Base-by-base conservation (phyloP, 2,888 invertebrate genomes). In the Euspilapteryx auroguttella region DNA sequence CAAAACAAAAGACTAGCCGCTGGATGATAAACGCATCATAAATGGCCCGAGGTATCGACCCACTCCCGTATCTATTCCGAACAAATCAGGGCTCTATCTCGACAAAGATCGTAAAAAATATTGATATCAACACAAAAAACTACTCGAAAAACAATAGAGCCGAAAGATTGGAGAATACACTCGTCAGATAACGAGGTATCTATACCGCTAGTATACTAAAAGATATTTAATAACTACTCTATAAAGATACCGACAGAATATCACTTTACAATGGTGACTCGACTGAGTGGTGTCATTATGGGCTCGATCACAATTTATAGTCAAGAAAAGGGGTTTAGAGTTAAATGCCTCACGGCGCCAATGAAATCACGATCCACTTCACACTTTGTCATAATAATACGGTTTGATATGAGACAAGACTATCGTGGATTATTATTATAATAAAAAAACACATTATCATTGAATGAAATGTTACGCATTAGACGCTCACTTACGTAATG, bases 71-170 rank as follows among this genome's bases (percentile, higher is more conserved):
- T 69, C 64, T 55, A 49, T 55, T 61, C 50, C 40, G 65, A 65
- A 71, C 71, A 71, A 73, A 73, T 73, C 71, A 71, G 66, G 55
- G 53, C 55, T 66, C 71, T 73, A 73, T 73, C 73, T 57, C 45
- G 52, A 51, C 55, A 50, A 48, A 53, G 52, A 73, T 73, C 73
- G 62, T 59, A 68, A 73, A 73, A 75, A 73, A 68, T 64, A 68
- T 66, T 64, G 68, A 68, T 71, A 71, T 68, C 69, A 61, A 59
- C 49, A 66, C 54, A 73, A 75, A 71, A 69, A 71, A 58, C n/a
- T 53, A 58, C 46, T 48, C 54, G 55, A 75, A 71, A 75, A 75
- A 75, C 75, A 75, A 75, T 71, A 64, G 69, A 8, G 17, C 5
- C 17, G 17, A 17, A 17, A 17, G 8, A 17, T 8, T 6, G 8